phyloP scores from a whole-genome alignment of 2,888 invertebrate genomes.

The Lumbricus terrestris region DNA sequence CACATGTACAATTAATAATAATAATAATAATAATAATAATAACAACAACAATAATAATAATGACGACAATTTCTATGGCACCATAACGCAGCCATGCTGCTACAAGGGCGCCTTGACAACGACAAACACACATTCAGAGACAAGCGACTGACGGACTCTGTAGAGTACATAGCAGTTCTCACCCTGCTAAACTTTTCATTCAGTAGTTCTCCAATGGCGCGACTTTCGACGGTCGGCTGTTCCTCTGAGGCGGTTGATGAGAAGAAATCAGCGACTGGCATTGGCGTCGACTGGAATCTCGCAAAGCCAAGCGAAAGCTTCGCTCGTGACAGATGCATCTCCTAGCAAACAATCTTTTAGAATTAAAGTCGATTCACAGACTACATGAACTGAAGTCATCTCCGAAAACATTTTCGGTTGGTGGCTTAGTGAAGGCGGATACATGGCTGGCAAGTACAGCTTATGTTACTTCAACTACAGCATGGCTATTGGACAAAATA shows the following conservation, averaged over 20 bases:
- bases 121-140: too few relatives aligned
- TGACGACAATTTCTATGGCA: too few relatives aligned
- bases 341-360: background rate
- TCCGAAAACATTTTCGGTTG: too few relatives aligned
- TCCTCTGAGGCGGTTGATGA: conserved; percentile 29
- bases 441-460: too few relatives aligned
- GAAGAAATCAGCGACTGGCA: conserved; percentile 52
- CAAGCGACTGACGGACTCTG: too few relatives aligned
- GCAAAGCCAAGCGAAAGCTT: conserved; percentile 5
- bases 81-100: too few relatives aligned
- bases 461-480: background rate
- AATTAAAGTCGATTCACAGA: background rate
- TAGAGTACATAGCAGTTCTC: conserved; percentile 60
- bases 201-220: conserved; percentile 79
- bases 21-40: too few relatives aligned
- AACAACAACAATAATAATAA: too few relatives aligned
- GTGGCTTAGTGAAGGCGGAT: too few relatives aligned
- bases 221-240: conserved; percentile 73
- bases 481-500: too few relatives aligned
- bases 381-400: too few relatives aligned
- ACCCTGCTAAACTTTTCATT: conserved; percentile 76
- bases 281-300: conserved; percentile 30
- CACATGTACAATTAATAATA: background rate
- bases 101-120: too few relatives aligned
- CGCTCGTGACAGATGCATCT: conserved; percentile 31